Evolutionary conservation across 2,888 invertebrate genomes (phyloP), one percentile per base, ranked within the genome.

Genomic region (Thyatira batis): DNA sequence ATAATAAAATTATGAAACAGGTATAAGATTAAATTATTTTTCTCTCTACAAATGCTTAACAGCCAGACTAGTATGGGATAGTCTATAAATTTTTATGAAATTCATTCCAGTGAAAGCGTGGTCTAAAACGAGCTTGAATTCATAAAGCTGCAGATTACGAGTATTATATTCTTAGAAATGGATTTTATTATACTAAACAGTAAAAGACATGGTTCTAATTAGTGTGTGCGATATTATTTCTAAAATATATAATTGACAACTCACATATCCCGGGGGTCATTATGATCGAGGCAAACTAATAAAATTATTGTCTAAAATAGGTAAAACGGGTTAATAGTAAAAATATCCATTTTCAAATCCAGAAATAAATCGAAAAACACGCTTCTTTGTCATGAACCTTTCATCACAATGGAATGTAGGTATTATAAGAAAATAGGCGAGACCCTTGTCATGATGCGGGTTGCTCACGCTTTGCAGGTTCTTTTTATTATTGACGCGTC

Each of bases 401-500:
- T 23, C 28, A 23, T 48, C 45, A 69, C 72, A 69, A 67, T 69
- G 39, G 39, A 48, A 48, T 21, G 45, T n/a, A 45, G 72, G 48
- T 39, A 33, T 46, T 66, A 57, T 59, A 52, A 60, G 69, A 61
- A 69, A 69, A 69, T 65, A 51, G 61, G 21, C 60, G 58, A 48
- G 55, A 69, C 70, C 73, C 69, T 69, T 60, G 60, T 69, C 61
- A 58, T 60, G 57, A 60, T 49, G 67, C 51, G 63, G 71, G 63
- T 65, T 55, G 52, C 50, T 63, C 59, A 61, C 63, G 64, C 53
- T 45, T 53, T 46, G 54, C 54, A 55, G 60, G 60, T 46, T 64
- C n/a, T n/a, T 65, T 51, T 69, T 71, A 69, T 69, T 69, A 69
- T 72, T 59, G 65, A 69, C 61, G 67, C 65, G 72, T 70, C 69